Conservation (phyloP, 2,113 vertebrate species). For the Myiagra hebetior region DNA sequence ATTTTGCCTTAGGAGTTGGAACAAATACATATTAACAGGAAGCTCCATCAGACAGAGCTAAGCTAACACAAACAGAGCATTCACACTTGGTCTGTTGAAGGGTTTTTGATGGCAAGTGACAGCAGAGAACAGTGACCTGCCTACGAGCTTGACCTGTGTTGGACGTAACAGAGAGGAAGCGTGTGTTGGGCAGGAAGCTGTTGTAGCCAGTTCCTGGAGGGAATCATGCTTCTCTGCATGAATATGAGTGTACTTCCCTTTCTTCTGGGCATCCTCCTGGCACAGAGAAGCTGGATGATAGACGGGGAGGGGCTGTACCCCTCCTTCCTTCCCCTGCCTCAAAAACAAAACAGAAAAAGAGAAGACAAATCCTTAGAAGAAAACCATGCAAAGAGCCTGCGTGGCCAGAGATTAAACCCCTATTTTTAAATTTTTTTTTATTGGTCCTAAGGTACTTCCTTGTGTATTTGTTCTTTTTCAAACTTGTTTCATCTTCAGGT, state of each 20-base stretch:
- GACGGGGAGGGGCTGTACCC: background rate
- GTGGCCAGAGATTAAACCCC: background rate
- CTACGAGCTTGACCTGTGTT: background rate
- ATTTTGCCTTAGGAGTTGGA: constrained; percentile 9
- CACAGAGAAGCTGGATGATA: background rate
- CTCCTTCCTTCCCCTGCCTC: background rate
- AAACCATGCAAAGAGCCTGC: background rate
- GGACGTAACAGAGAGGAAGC: background rate
- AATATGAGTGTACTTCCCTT: background rate
- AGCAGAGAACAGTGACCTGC: background rate
- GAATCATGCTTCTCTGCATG: background rate
- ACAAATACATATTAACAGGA: constrained; percentile 57
- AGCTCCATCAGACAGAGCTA: background rate
- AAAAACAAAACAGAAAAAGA: background rate
- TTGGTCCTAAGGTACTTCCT: background rate
- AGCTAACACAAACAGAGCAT: constrained; percentile 13
- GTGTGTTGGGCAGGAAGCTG: background rate
- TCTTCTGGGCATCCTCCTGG: background rate
- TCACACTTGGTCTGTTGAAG: background rate
- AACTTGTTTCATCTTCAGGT: background rate
- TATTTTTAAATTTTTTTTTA: background rate
- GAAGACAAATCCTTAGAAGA: background rate
- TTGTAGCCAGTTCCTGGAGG: background rate
- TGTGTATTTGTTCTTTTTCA: background rate
- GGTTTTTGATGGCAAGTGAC: constrained; percentile 1